Percentiles rank a stretch among this genome's conserved stretches.
These are phyloP conservation scores for Canis aureus DNA, from an alignment of 2,113 vertebrate genomes.

Conservation along the genomic window DNA sequence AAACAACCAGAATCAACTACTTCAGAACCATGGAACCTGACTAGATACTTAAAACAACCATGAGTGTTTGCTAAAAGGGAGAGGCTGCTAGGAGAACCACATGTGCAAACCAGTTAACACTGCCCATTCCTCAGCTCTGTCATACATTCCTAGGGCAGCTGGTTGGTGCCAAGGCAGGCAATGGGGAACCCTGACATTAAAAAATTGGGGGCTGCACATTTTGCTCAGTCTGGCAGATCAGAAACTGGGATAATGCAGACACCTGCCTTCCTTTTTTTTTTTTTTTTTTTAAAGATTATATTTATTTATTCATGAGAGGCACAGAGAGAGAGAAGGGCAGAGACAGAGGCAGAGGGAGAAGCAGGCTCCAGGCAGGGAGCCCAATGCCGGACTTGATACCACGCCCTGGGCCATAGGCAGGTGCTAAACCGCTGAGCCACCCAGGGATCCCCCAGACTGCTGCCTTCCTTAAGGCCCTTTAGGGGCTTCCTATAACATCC, in stretches of 20 bases:
- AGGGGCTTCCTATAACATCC: background rate
- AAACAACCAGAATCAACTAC: conserved; percentile 1
- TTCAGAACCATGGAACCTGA: background rate
- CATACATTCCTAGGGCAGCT: background rate
- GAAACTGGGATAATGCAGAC: background rate
- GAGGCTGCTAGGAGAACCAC: background rate
- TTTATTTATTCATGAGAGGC: no score
- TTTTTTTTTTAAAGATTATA: no score
- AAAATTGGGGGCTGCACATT: background rate
- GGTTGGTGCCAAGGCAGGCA: background rate
- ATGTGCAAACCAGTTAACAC: background rate
- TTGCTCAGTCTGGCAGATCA: background rate
- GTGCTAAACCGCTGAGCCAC: no score
- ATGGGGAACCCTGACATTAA: background rate
- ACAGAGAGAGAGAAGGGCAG: no score
- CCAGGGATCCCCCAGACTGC: no score
- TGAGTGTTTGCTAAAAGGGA: background rate
- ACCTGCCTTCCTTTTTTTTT: background rate
- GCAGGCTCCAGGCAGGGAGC: no score
- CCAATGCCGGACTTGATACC: no score
- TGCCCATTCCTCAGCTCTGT: background rate
- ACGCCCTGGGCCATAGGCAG: no score
- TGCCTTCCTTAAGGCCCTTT: background rate
- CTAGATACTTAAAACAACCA: background rate
- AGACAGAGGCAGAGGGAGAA: no score